These are phyloP conservation scores for Drosophila lacicola DNA, from an alignment of 2,888 invertebrate genomes.

Conservation along the genomic window DNA sequence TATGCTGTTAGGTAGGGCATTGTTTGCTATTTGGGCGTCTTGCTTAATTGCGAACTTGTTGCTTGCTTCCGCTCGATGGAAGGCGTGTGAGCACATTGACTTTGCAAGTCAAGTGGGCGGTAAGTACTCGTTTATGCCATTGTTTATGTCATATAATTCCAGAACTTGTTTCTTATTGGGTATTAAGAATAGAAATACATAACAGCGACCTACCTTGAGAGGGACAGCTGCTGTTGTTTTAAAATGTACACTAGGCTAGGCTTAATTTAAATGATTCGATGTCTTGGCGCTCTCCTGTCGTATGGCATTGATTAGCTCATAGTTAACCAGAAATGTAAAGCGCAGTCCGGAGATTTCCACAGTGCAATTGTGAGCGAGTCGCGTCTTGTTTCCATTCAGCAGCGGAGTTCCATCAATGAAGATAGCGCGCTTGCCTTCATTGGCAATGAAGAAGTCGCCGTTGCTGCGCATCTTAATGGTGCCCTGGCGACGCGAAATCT, in stretches of 20 bases:
- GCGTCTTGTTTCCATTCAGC: slow-evolving; percentile 94
- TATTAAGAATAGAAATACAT: slow-evolving; percentile 49
- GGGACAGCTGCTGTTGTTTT: slow-evolving; percentile 25
- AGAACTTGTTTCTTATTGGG: slow-evolving; percentile 51
- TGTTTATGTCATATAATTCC: slow-evolving; percentile 42
- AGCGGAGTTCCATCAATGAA: slow-evolving; percentile 97
- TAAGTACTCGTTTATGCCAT: slow-evolving; percentile 41
- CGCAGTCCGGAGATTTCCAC: slow-evolving; percentile 97
- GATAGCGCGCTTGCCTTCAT: slow-evolving; percentile 97
- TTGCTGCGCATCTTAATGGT: slow-evolving; percentile 95
- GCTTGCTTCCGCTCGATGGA: slow-evolving; percentile 55
- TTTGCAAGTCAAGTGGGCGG: slow-evolving; percentile 40
- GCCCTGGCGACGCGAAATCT: slow-evolving; percentile 96
- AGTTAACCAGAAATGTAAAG: slow-evolving; percentile 97
- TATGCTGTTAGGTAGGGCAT: slow-evolving; percentile 8
- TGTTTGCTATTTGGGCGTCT: slow-evolving; percentile 8
- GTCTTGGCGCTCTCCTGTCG: slow-evolving; percentile 94
- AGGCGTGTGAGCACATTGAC: slow-evolving; percentile 60
- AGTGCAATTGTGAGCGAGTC: slow-evolving; percentile 96
- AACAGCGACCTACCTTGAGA: slow-evolving; percentile 35
- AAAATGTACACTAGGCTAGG: slow-evolving; percentile 13
- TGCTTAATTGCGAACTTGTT: slow-evolving; percentile 19
- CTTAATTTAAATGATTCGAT: slow-evolving; percentile 86
- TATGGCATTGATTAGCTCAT: slow-evolving; percentile 95
- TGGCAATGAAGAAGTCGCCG: slow-evolving; percentile 97